Base-by-base conservation (phyloP, 1,140 invertebrate species). In the Laupala kohalensis region DNA sequence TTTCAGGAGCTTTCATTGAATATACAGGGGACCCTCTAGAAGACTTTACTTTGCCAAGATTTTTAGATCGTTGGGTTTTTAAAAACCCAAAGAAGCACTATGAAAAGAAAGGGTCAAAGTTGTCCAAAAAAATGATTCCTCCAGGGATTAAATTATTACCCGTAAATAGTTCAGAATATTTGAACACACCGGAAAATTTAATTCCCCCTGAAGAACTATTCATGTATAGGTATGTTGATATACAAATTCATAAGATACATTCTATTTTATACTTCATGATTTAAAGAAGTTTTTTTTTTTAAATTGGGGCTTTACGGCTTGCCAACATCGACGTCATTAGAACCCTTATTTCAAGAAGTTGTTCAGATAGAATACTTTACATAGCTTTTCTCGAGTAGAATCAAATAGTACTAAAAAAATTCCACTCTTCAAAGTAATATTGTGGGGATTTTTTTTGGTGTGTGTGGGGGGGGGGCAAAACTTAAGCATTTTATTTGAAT, bases 11-110 rank as follows among this genome's bases (percentile, higher is more conserved):
- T 80, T 75, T 82, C 69, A 91, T 98, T 30, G 84, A 88, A 26
- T 98, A 98, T 78, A 86, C 87, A 70, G 96, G 97, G 0, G 94
- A 99, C 83, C 96, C 96, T 0, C 80, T 98, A 0, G 86, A 92
- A 77, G 96, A 99, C 82, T 95, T 98, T 77, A 92, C 90, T 0
- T 80, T 94, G 1, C 90, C 94, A 26, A 83, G 93, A 72, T 99
- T 98, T 78, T 81, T 98, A 13, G 96, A 99, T 78, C 85, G 95
- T 71, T 98, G 97, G 80, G 93, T 95, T 2, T 98, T 95, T 77
- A 94, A 96, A 80, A 99, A 99, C 84, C 95, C 96, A 0, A 98
- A 98, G 80, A 90, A 89, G 73, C 25, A 25, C 23, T 64, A 29
- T n/a, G 66, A 69, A 13, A 26, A 66, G 0, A 5, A n/a, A 6